Evolutionary conservation across 92 coral and sea anemone genomes (phyloP), one percentile per base, ranked within the genome.

Genomic region (Ricordea florida): DNA sequence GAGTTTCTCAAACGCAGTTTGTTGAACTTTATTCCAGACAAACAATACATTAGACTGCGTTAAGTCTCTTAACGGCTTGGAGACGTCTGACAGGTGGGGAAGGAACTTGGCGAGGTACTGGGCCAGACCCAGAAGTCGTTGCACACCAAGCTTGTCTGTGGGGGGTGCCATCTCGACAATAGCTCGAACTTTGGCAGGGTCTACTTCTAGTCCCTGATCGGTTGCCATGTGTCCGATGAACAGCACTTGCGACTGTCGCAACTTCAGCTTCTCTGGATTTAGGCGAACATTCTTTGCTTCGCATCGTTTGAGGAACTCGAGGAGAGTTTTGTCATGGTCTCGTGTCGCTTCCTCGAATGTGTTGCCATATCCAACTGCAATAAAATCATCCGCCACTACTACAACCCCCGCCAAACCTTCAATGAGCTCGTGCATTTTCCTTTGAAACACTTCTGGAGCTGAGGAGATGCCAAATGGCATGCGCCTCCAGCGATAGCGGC

Each of bases 401-500:
- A 66, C 58, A 18, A 55, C 55, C 6, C 83, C 83, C 4, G 48
- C 10, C 66, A 76, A 14, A n/a, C 83, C 67, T 76, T 64, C 74
- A 36, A 50, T 37, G 38, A 76, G 42, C 57, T 76, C 59, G 42
- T 76, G 74, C 83, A 76, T 76, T 15, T 43, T 50, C 20, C 74
- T n/a, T 34, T 49, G 79, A 31, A 71, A 71, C 5, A 71, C 79
- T 20, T 71, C 79, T 11, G 88, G 82, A 8, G 80, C 80, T 6
- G 84, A 76, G 24, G 64, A 32, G 11, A 84, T 77, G 27, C 89
- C 75, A 37, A 80, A 82, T 5, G 90, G 90, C 72, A 84, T 69
- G 5, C 89, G 34, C 33, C 63, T 46, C 86, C 81, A 81, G 20
- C 73, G 63, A 56, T 83, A 83, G 31, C 85, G 72, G 56, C 89